A percentile compares a stretch with the other conserved stretches of the same genome.
Conservation (phyloP, 2,113 vertebrate genomes). For the Dipodomys ordii region DNA sequence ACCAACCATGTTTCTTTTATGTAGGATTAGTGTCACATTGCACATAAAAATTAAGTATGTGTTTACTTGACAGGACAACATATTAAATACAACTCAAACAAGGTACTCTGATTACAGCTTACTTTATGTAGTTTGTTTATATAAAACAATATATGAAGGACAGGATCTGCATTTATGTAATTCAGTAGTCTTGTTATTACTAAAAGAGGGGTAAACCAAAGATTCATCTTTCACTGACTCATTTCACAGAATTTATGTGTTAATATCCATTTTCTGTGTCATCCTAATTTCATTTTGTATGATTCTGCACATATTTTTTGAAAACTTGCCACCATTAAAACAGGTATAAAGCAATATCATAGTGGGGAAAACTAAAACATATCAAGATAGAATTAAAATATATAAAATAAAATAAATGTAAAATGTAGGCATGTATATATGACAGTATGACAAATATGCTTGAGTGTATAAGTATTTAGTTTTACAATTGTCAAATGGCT, state of each 20-base stretch:
- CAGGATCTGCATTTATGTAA: background rate
- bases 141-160: background rate
- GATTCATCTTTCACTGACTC: background rate
- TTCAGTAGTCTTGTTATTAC: background rate
- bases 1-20: background rate
- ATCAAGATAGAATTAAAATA: background rate
- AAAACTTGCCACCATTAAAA: background rate
- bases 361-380: too few relatives aligned
- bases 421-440: background rate
- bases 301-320: background rate
- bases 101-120: background rate
- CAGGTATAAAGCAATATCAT: background rate
- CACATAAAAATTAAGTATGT: background rate
- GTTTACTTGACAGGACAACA: background rate
- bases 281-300: background rate
- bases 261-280: background rate
- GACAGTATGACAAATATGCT: background rate
- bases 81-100: background rate
- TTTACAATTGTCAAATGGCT: background rate
- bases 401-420: background rate
- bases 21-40: background rate
- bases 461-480: background rate
- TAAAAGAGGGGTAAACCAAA: background rate
- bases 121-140: background rate
- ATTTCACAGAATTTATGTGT: background rate